Conservation (phyloP, 2,797 vertebrate species). For the Acanthurus lineatus region DNA sequence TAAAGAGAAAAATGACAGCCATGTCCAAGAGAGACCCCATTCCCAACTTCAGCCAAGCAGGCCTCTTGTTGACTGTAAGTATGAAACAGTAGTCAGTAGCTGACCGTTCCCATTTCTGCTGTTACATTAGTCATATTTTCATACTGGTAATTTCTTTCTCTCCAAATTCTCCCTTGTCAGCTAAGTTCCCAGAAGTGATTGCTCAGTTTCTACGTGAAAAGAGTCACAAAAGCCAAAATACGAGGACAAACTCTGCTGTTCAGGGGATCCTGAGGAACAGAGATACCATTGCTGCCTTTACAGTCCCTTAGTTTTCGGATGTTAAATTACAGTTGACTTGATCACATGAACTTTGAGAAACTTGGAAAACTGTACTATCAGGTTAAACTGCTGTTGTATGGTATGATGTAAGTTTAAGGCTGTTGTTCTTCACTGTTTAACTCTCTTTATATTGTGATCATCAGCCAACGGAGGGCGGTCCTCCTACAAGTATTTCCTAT, state of each 20-base stretch:
- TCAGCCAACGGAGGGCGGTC: slow-evolving; percentile 11
- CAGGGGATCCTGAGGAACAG: slow-evolving; percentile 86
- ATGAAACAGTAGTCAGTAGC: not conserved
- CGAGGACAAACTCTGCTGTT: slow-evolving; percentile 82
- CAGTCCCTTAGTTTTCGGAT: slow-evolving; percentile 72
- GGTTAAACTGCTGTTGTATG: not conserved
- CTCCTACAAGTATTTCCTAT: not conserved
- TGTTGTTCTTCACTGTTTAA: not conserved
- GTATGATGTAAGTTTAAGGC: not conserved
- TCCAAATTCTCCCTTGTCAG: slow-evolving; percentile 58
- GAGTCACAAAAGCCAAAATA: slow-evolving; percentile 79
- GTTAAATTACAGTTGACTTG: not conserved
- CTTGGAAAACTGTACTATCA: not conserved
- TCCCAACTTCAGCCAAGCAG: slow-evolving; percentile 82
- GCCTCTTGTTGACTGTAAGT: slow-evolving; percentile 84
- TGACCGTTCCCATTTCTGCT: slow-evolving; percentile 7
- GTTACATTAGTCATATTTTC: not conserved
- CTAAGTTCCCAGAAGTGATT: slow-evolving; percentile 84
- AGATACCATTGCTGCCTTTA: slow-evolving; percentile 83
- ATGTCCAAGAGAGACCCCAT: slow-evolving; percentile 83
- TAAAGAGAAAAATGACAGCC: slow-evolving; percentile 87
- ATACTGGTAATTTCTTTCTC: slow-evolving; percentile 8
- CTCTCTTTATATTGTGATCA: not conserved
- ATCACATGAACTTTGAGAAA: not conserved
- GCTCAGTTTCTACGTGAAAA: slow-evolving; percentile 78